Evolutionary conservation across 2,888 invertebrate genomes (phyloP).

Genomic region (Apomyelois bistriatella): DNA sequence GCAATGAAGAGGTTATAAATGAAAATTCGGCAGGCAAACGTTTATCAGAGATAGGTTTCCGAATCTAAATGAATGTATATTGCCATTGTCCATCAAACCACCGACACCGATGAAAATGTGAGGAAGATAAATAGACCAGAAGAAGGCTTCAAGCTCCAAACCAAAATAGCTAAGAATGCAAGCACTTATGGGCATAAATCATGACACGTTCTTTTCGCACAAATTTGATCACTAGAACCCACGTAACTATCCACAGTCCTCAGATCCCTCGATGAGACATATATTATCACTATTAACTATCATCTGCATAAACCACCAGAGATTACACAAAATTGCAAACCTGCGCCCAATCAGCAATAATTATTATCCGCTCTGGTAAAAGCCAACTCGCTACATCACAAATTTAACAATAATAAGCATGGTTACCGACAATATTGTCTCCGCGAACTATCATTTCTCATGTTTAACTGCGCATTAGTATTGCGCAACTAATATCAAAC

Average conservation of each 20-base stretch:
- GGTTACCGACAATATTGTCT: constrained; percentile 25
- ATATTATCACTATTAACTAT: constrained; percentile 13
- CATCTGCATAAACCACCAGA: constrained; percentile 11
- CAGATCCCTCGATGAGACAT: not conserved
- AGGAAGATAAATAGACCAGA: too few relatives aligned
- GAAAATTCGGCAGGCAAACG: too few relatives aligned
- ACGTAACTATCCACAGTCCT: not conserved
- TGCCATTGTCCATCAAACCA: too few relatives aligned
- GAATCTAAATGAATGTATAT: too few relatives aligned
- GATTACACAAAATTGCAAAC: constrained; percentile 13
- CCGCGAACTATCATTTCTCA: constrained; percentile 42
- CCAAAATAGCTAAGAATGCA: too few relatives aligned
- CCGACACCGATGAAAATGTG: too few relatives aligned
- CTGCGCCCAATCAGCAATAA: constrained; percentile 10
- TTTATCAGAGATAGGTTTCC: too few relatives aligned
- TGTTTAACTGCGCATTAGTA: constrained; percentile 45
- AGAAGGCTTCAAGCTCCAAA: too few relatives aligned
- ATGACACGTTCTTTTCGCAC: too few relatives aligned
- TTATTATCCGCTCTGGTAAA: not conserved
- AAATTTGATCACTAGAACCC: not conserved
- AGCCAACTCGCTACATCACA: constrained; percentile 5
- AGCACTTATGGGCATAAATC: too few relatives aligned
- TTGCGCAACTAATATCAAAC: constrained; percentile 54
- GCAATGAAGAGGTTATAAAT: too few relatives aligned
- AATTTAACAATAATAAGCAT: constrained; percentile 18